Evolutionary conservation across 2,888 invertebrate species (phyloP).

Genomic region (Yponomeuta plumbellus): DNA sequence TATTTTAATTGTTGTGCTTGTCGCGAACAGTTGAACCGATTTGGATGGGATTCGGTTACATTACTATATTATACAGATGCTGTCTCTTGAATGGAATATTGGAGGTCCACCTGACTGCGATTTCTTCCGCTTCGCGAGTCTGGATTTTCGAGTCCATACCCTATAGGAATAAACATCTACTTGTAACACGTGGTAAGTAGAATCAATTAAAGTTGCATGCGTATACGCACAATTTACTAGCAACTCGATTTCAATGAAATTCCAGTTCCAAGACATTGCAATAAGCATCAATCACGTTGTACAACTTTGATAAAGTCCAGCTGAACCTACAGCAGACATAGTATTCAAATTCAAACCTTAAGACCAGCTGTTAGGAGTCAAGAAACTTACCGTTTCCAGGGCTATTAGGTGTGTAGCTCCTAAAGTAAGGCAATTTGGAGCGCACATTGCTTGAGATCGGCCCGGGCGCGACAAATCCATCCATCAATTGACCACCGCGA

Average conservation of each 20-base stretch:
- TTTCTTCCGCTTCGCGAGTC: too few relatives aligned
- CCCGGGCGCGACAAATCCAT: slow-evolving; percentile 50
- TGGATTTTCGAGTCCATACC: neutral
- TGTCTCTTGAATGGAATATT: too few relatives aligned
- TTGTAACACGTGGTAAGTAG: neutral
- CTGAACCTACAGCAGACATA: neutral
- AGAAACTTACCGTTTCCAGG: neutral
- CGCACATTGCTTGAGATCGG: neutral
- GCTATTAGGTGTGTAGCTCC: neutral
- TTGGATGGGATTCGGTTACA: too few relatives aligned
- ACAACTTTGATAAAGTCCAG: neutral
- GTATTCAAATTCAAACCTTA: too few relatives aligned
- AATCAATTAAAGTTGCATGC: neutral
- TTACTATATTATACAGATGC: too few relatives aligned
- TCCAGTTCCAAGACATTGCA: neutral
- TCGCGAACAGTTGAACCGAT: too few relatives aligned
- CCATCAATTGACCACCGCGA: slow-evolving; percentile 52
- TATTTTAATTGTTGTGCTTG: too few relatives aligned
- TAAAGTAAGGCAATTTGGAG: neutral
- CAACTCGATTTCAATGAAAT: neutral
- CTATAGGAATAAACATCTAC: too few relatives aligned
- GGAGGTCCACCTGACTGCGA: too few relatives aligned
- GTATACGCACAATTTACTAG: neutral
- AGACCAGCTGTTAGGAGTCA: neutral
- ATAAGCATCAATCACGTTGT: neutral